phyloP scores from a whole-genome alignment of 2,888 invertebrate genomes.

The Scaptomyza cyrtandrae region DNA sequence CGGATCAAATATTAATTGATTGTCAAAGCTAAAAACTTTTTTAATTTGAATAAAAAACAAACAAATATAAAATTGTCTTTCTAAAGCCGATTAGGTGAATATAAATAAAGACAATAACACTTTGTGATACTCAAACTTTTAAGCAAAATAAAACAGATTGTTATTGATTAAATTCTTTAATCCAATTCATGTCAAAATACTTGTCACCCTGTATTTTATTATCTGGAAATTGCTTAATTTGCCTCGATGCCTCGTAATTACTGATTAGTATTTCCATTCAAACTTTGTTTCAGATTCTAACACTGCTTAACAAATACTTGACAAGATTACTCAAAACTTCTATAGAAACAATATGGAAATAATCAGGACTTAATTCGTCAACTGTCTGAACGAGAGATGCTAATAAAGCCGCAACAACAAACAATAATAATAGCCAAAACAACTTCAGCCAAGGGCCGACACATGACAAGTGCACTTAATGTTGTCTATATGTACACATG shows the following conservation, averaged over 20 bases:
- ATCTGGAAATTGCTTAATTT: too few species aligned
- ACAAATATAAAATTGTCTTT: too few species aligned
- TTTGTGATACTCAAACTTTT: too few species aligned
- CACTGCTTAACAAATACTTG: not conserved
- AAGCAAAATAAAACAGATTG: too few species aligned
- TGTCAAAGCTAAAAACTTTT: too few species aligned
- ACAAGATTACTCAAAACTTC: conserved; percentile 14
- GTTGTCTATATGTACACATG: conserved; percentile 11
- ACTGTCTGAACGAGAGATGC: conserved; percentile 36
- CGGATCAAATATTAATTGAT: too few species aligned
- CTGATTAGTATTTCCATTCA: not conserved
- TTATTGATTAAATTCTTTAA: too few species aligned
- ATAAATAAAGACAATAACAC: too few species aligned
- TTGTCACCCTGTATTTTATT: too few species aligned
- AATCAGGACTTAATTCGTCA: conserved; percentile 49
- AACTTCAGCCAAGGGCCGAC: conserved; percentile 33
- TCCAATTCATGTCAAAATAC: too few species aligned
- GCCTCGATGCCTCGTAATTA: not conserved
- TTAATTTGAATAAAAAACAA: too few species aligned
- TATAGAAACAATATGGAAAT: conserved; percentile 3
- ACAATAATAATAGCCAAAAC: conserved; percentile 13
- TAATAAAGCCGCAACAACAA: conserved; percentile 34
- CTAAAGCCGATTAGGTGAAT: too few species aligned
- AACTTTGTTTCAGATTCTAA: conserved; percentile 1
- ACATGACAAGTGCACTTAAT: conserved; percentile 65